A percentile compares a stretch with the other conserved stretches of the same genome.
Evolutionary conservation across 2,888 invertebrate genomes (phyloP).

Genomic region (Coecobrya sp.): DNA sequence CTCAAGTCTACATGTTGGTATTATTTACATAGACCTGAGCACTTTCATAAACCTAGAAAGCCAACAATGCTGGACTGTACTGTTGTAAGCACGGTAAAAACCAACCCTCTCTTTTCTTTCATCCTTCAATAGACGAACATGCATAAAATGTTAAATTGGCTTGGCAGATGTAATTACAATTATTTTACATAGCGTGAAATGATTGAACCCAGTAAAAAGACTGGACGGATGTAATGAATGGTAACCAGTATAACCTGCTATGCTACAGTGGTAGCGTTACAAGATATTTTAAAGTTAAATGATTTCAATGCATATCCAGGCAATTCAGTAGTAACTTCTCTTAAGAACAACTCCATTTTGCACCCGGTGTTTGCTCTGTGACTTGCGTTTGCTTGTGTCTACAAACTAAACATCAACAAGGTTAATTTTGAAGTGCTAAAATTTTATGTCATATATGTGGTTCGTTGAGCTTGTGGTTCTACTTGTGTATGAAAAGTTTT

Average conservation of each 20-base stretch:
- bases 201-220: background rate
- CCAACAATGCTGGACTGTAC: slow-evolving; percentile 5
- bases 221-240: background rate
- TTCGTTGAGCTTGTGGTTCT: background rate
- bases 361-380: background rate
- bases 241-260: background rate
- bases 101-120: background rate
- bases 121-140: background rate
- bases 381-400: background rate
- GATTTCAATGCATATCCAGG: background rate
- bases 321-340: background rate
- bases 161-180: slow-evolving; percentile 67
- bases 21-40: background rate
- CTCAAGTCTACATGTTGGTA: background rate
- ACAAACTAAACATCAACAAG: background rate
- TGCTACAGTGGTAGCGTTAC: no score
- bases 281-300: background rate
- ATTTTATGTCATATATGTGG: background rate
- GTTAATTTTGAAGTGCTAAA: background rate
- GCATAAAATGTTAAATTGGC: slow-evolving; percentile 65
- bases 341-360: background rate
- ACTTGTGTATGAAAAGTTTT: background rate
- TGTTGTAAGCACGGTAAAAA: background rate
- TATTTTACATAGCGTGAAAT: slow-evolving; percentile 38
- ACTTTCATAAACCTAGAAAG: background rate